Base-by-base conservation (phyloP, 2,888 invertebrate species). In the Nebria salina region DNA sequence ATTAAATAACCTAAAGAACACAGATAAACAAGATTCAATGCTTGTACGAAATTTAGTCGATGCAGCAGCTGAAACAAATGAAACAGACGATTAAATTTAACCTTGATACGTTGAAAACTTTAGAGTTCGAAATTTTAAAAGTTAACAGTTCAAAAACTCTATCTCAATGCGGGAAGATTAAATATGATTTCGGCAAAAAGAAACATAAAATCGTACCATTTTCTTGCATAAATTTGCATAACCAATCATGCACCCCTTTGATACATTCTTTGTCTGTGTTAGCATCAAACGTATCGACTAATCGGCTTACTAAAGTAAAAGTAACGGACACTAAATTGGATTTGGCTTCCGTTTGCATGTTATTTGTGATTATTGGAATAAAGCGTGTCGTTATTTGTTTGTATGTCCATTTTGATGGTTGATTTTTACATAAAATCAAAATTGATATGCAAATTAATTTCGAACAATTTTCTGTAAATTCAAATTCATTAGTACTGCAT, bases 381-480 rank as follows among this genome's bases (percentile, higher is more conserved):
- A 87, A 83, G 82, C 84, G 82, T 80, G 85, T 83, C 41, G 86
- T 84, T 20, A 90, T 85, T 85, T 89, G 87, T n/a, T 87, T 84
- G 75, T 87, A 85, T 2, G 89, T 85, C 90, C 89, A 90, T 9
- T 84, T 83, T 0, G 85, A 82, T 1, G 89, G 87, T 83, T 87
- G 86, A 83, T 86, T 88, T 83, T 89, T 90, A 11, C 89, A 87
- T 66, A 89, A 83, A 15, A 90, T 83, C 77, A 89, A 84, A 77
- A 90, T 84, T n/a, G 86, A 86, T 3, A 85, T 84, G 78, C 86
- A 84, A 7, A 86, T 65, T 64, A 85, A 83, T 43, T 81, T 83
- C 5, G 83, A 66, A 75, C 84, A 84, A 42, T 85, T 85, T 74
- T 83, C 87, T 86, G 66, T 65, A 84, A 84, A 80, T 75, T 34